Conservation (phyloP, 2,888 invertebrate genomes). For the Plagodis pulveraria region DNA sequence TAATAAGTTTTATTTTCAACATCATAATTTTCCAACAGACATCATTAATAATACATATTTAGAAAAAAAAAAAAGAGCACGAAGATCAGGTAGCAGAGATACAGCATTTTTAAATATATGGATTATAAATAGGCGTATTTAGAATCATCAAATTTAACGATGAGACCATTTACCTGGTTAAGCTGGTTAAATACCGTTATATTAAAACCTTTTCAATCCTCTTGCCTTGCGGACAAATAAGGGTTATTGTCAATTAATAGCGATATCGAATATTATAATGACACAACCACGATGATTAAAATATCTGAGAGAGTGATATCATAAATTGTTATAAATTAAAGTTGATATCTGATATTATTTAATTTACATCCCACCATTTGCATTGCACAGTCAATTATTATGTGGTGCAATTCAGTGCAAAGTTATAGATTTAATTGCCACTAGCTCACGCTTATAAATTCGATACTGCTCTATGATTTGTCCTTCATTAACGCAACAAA, state of each 20-base stretch:
- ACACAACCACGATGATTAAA: slow-evolving; percentile 15
- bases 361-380: slow-evolving; percentile 1
- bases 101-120: background rate
- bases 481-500: too few species aligned
- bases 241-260: slow-evolving; percentile 20
- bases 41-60: too few species aligned
- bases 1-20: too few species aligned
- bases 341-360: slow-evolving; percentile 2
- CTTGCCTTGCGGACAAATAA: background rate
- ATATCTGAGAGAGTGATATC: slow-evolving; percentile 12
- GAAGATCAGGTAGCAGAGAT: background rate
- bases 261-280: slow-evolving; percentile 21
- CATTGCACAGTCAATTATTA: background rate
- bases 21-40: too few species aligned
- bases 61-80: too few species aligned
- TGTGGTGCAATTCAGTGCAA: too few species aligned
- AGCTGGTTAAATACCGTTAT: background rate
- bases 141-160: too few species aligned
- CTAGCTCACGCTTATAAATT: too few species aligned
- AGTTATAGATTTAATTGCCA: too few species aligned
- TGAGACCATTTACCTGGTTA: background rate
- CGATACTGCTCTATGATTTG: too few species aligned
- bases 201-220: background rate
- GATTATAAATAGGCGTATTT: too few species aligned
- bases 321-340: slow-evolving; percentile 10